Base-by-base conservation (phyloP, 2,888 invertebrate species). In the Dasysyrphus tricinctus region DNA sequence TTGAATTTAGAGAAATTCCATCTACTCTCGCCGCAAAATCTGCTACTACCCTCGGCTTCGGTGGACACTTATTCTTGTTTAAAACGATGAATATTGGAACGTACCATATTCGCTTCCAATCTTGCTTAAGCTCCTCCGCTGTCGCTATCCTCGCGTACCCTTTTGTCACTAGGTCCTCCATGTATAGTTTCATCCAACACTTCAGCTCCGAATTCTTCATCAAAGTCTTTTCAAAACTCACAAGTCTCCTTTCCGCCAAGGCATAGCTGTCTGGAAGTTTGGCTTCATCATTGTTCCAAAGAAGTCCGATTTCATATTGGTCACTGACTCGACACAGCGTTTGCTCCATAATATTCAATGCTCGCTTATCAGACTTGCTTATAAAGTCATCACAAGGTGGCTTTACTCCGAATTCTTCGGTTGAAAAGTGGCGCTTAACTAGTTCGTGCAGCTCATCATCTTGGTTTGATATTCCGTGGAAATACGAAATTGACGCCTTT, bases 401-500 rank as follows among this genome's bases (percentile, higher is more conserved):
- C 9, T 39, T 47, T 14, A 80, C 75, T 44, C 70, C 75, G 34
- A 80, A 80, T 16, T 80, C 70, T 37, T 75, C 75, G 9, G 61
- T 80, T 12, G 63, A 39, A 16, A 80, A 75, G 49, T 80, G 54
- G 0, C 19, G 57, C 39, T 80, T 74, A 1, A 80, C 65, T 11
- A 67, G 12, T 6, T 74, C 51, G 39, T 80, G 74, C 0, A 80
- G 32, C 2, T 69, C 42, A 3, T 74, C 67, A 42, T 79, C 72
- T n/a, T 54, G 44, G 24, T 65, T 73, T 5, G 16, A 24, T 42
- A 44, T 24, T 24, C 42, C 61, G 19, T 44, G 61, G 42, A 61
- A 61, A 42, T 24, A 61, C 24, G 61, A 61, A 24, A 63, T 29
- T 44, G 42, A 61, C 9, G 34, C 11, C 37, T 37, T 6, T 59